Conservation (phyloP, 2,797 vertebrate species). For the Strix occidentalis region DNA sequence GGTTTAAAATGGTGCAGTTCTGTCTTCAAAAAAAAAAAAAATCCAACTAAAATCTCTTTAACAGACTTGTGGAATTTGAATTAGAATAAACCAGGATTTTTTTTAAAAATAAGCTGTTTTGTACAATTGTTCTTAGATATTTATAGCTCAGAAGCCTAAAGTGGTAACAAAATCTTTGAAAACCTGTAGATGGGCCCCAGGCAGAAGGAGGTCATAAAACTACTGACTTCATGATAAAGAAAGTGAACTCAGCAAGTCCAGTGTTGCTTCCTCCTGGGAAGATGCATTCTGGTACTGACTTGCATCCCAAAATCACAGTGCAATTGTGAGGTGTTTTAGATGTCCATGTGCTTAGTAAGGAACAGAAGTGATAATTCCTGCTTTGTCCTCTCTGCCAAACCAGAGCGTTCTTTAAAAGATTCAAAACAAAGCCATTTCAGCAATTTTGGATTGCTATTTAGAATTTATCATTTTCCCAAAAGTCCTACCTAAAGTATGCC, state of each 20-base stretch:
- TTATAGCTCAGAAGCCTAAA: background rate
- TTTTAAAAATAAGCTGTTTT: background rate
- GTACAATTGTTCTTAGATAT: background rate
- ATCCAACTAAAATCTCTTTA: background rate
- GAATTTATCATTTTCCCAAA: background rate
- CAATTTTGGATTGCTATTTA: background rate
- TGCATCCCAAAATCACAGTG: accelerated
- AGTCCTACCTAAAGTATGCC: background rate
- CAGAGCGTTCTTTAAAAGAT: background rate
- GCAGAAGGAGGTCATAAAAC: background rate
- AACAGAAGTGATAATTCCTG: background rate
- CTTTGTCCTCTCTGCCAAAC: background rate
- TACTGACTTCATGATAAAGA: background rate
- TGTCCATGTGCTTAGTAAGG: background rate
- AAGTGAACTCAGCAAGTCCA: background rate
- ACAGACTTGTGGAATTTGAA: background rate
- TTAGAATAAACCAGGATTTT: conserved; percentile 7
- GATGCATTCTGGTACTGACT: background rate
- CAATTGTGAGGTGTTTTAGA: background rate
- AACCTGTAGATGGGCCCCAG: background rate
- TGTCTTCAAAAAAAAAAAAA: background rate
- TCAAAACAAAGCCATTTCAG: background rate
- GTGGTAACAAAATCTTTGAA: background rate
- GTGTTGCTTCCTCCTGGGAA: background rate
- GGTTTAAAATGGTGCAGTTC: background rate